Percentiles rank a stretch among this genome's conserved stretches.
Evolutionary conservation across 2,113 vertebrate species (phyloP).

Genomic region (Equus quagga): DNA sequence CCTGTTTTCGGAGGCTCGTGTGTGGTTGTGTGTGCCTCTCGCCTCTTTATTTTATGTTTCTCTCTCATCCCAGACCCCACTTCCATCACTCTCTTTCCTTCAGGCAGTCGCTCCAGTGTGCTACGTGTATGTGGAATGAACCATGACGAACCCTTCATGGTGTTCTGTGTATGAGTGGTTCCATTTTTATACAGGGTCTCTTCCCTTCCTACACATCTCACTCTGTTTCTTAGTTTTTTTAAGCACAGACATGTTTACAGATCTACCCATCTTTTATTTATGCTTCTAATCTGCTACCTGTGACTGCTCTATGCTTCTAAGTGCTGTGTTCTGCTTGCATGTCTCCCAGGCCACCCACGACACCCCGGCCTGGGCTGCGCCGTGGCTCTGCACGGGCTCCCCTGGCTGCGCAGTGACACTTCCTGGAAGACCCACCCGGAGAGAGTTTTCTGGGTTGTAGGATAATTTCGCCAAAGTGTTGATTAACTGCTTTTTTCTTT

Average conservation of each 20-base stretch:
- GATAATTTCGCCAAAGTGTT: neutral
- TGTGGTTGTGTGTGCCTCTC: neutral
- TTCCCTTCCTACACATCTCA: neutral
- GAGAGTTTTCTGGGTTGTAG: neutral
- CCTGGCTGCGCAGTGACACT: too few species aligned
- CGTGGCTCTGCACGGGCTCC: neutral
- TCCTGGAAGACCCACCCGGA: neutral
- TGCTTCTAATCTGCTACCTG: rapidly evolving
- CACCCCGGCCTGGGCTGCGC: rapidly evolving
- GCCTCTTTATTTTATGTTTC: neutral
- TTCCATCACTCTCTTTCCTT: neutral
- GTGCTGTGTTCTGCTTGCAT: neutral
- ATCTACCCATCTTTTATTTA: neutral
- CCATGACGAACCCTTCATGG: neutral
- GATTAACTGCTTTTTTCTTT: neutral
- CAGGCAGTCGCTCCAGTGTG: neutral
- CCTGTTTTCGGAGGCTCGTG: neutral
- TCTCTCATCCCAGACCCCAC: neutral
- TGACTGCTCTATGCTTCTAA: neutral
- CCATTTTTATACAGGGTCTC: neutral
- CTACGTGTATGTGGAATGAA: too few species aligned
- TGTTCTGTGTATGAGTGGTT: neutral
- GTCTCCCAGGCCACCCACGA: neutral
- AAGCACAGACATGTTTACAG: neutral
- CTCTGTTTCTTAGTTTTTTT: neutral